Percentiles rank a stretch among this genome's conserved stretches.
These are phyloP conservation scores for Ceratothoa steindachneri DNA, from an alignment of 2,888 invertebrate species.

Conservation along the genomic window DNA sequence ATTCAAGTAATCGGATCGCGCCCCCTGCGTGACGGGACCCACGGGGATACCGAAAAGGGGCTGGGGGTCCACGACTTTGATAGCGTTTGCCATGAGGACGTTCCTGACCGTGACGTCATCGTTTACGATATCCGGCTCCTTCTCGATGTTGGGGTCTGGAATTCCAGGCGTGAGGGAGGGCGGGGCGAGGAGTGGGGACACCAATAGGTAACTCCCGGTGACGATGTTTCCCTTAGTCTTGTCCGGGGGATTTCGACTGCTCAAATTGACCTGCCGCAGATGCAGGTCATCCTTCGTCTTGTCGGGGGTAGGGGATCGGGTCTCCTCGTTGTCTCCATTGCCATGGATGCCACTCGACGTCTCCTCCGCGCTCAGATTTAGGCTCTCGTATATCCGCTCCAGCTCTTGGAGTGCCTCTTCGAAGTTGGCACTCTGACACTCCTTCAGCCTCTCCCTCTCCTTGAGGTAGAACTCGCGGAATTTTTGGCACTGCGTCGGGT, in stretches of 20 bases:
- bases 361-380: conserved; percentile 74
- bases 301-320: conserved; percentile 60
- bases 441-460: conserved; percentile 39
- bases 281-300: conserved; percentile 75
- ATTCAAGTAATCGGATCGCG: conserved; percentile 73
- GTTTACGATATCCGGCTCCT: conserved; percentile 72
- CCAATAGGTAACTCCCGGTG: conserved; percentile 60
- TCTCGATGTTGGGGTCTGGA: conserved; percentile 32
- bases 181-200: conserved; percentile 62
- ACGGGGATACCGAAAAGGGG: conserved; percentile 87
- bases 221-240: conserved; percentile 33
- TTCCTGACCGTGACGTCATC: conserved; percentile 82
- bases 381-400: conserved; percentile 78
- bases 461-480: conserved; percentile 28
- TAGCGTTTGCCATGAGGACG: conserved; percentile 68
- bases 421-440: conserved; percentile 39
- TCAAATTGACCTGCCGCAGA: conserved; percentile 63
- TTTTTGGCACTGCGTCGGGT: conserved; percentile 16
- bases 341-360: conserved; percentile 55
- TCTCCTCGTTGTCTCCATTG: conserved; percentile 51
- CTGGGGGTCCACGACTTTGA: conserved; percentile 68
- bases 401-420: conserved; percentile 77
- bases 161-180: conserved; percentile 32
- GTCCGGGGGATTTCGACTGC: conserved; percentile 53
- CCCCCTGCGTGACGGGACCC: conserved; percentile 73